phyloP scores from a whole-genome alignment of 2,888 invertebrate genomes.

The Phragmatobia fuliginosa region DNA sequence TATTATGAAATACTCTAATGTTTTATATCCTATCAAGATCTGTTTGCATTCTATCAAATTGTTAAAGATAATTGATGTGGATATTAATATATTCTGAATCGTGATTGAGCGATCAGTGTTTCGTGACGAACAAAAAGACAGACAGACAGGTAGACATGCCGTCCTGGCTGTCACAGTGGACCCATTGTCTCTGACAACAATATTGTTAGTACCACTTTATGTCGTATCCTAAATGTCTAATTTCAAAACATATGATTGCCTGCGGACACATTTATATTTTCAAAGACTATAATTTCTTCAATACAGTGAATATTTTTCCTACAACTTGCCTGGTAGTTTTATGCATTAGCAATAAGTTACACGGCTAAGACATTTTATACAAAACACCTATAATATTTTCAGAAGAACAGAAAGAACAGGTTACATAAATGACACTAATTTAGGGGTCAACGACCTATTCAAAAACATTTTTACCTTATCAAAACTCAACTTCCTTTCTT shows the following conservation, averaged over 20 bases:
- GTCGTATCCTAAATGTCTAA: conserved; percentile 34
- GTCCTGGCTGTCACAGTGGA: conserved; percentile 50
- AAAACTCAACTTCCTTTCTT: conserved; percentile 71
- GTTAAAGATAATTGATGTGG: conserved; percentile 35
- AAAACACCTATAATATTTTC: conserved; percentile 28
- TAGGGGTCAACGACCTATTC: conserved; percentile 59
- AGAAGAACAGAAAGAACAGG: conserved; percentile 32
- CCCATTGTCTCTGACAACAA: conserved; percentile 47
- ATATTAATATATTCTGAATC: conserved; percentile 50
- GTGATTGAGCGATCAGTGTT: conserved; percentile 72
- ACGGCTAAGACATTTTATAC: background rate
- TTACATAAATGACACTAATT: conserved; percentile 33
- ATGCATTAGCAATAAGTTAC: background rate
- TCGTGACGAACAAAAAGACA: conserved; percentile 63
- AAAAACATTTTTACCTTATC: conserved; percentile 66
- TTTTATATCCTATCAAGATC: background rate
- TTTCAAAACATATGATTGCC: conserved; percentile 31
- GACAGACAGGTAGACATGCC: conserved; percentile 58
- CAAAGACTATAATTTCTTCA: background rate
- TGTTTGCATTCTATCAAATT: conserved; percentile 25
- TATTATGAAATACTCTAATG: background rate
- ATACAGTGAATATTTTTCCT: background rate
- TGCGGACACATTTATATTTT: conserved; percentile 11
- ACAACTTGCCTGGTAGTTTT: background rate
- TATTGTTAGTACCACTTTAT: conserved; percentile 41